Base-by-base conservation (phyloP, 1,140 invertebrate genomes). In the Popillia japonica region DNA sequence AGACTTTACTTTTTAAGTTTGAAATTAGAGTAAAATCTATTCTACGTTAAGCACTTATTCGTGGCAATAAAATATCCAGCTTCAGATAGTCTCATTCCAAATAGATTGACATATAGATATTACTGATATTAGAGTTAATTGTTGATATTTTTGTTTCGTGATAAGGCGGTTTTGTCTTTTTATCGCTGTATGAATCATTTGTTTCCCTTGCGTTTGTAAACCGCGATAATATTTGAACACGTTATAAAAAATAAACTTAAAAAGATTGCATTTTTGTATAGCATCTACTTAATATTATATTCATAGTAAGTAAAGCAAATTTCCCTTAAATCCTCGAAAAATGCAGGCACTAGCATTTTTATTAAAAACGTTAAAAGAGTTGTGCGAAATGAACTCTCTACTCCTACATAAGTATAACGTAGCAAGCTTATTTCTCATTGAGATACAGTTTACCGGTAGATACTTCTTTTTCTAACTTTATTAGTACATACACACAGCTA, bases 171-270 rank as follows among this genome's bases (percentile, higher is more conserved):
- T 68, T 23, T 34, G 61, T 68, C 61, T 34, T 27, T 68, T 68
- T 68, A 68, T 68, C 61, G 61, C 61, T 61, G 20, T 27, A 68
- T 68, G 61, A 68, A 17, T 68, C 61, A 68, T 22, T 22, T 34
- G 9, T 68, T n/a, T 34, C 17, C 20, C 20, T 22, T 68, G 20
- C 22, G 22, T 8, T n/a, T 2, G 22, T 55, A 68, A 27, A 68
- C 11, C 61, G 22, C 22, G 61, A 61, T 61, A 20, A 61, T 61
- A 2, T 44, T 20, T 61, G 59, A 68, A 7, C 22, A 68, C 61
- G 9, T 23, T 68, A 34, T 22, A 10, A 17, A 55, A 14, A 11
- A 17, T 68, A 11, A 7, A 9, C 11, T 68, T 68, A 27, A 27
- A 68, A 23, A 68, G 8, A 22, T 34, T 68, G 27, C 61, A 68